Evolutionary conservation across 2,113 vertebrate genomes (phyloP).

Genomic region (Aix galericulata): DNA sequence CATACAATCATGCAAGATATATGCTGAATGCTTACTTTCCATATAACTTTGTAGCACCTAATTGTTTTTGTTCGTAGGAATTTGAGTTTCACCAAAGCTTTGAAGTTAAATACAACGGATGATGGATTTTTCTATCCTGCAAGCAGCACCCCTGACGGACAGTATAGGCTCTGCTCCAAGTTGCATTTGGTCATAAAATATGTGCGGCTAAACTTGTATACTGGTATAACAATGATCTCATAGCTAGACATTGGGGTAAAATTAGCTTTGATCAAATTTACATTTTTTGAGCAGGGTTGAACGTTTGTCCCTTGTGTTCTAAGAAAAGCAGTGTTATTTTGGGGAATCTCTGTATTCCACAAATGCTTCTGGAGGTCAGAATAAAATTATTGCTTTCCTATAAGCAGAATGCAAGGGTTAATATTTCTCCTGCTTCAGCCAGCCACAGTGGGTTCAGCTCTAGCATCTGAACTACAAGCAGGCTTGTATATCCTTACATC

Average conservation of each 20-base stretch:
- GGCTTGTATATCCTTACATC: neutral
- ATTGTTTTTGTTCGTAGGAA: neutral
- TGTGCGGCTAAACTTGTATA: constrained; percentile 10
- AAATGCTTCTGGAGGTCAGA: constrained; percentile 7
- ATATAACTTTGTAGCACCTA: neutral
- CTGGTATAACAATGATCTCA: constrained; percentile 47
- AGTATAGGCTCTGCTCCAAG: neutral
- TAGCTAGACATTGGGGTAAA: constrained; percentile 1
- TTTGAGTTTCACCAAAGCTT: neutral
- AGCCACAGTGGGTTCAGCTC: neutral
- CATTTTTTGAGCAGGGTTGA: constrained; percentile 3
- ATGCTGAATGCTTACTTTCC: neutral
- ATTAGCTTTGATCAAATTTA: constrained; percentile 35
- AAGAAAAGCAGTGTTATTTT: constrained; percentile 36
- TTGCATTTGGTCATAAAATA: constrained; percentile 30
- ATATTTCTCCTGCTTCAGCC: neutral
- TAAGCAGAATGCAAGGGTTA: neutral
- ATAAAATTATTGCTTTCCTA: neutral
- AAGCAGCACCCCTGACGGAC: neutral
- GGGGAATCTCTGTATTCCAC: constrained; percentile 22
- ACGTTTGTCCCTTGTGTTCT: neutral
- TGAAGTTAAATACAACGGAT: neutral
- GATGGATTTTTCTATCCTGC: neutral
- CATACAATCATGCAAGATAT: neutral
- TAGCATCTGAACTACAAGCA: neutral